These are phyloP conservation scores for Albula goreensis DNA, from an alignment of 2,113 vertebrate species.

Conservation along the genomic window DNA sequence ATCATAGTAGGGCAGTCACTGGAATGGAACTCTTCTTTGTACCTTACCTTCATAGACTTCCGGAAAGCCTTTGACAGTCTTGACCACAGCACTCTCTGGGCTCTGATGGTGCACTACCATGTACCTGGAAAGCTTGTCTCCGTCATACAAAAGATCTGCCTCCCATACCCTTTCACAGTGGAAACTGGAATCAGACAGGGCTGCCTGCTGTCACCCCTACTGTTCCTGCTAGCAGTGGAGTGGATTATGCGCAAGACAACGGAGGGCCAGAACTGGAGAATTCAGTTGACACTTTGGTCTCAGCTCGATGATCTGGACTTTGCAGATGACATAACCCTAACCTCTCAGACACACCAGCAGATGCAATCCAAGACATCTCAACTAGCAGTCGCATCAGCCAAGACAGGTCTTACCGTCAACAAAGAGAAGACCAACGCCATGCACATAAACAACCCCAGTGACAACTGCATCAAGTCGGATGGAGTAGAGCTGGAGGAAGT, in stretches of 20 bases:
- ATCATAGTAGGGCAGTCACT: slow-evolving; percentile 9
- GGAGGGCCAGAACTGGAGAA: not conserved
- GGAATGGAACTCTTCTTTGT: no score
- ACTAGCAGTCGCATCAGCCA: no score
- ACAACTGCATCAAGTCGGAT: no score
- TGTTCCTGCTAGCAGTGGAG: not conserved
- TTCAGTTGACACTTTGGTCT: slow-evolving; percentile 12
- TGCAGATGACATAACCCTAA: slow-evolving; percentile 7
- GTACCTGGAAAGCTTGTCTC: not conserved
- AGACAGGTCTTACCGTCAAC: no score
- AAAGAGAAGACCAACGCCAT: no score
- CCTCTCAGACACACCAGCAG: not conserved
- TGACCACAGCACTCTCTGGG: no score
- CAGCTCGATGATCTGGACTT: slow-evolving; percentile 16
- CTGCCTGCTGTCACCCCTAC: slow-evolving; percentile 5
- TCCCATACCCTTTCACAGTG: slow-evolving; percentile 9
- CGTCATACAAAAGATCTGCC: not conserved
- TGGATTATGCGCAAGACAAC: slow-evolving; percentile 19
- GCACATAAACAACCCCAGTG: no score
- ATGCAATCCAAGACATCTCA: no score
- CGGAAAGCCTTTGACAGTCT: no score
- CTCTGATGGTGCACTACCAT: no score
- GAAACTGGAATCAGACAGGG: not conserved
- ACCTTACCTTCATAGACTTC: no score
- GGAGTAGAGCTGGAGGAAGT: no score